Conservation (phyloP, 1,140 invertebrate genomes). For the Drosophila parabipectinata region DNA sequence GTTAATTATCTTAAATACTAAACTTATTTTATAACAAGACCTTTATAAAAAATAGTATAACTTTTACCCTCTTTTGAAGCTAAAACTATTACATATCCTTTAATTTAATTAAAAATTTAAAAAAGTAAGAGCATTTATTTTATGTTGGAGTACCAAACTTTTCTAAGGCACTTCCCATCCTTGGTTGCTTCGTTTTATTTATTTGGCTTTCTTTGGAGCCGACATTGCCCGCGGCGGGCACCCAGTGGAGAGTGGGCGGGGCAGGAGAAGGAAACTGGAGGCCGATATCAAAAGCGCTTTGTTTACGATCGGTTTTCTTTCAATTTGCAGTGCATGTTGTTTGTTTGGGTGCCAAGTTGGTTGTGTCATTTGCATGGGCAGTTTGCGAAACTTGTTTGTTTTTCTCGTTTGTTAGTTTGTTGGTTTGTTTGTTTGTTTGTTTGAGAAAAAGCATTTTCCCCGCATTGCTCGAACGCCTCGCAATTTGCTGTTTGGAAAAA, state of each 20-base stretch:
- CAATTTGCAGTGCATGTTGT: conserved; percentile 48
- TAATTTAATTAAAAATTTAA: not conserved
- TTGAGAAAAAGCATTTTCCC: conserved; percentile 23
- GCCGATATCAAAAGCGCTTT: conserved; percentile 34
- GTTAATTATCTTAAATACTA: too few relatives aligned
- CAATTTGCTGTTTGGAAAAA: conserved; percentile 40
- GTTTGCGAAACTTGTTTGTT: conserved; percentile 53
- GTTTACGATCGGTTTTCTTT: conserved; percentile 60
- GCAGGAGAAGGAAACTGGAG: conserved; percentile 2
- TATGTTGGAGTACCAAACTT: not conserved
- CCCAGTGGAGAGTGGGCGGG: conserved; percentile 18
- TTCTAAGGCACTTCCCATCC: conserved; percentile 9
- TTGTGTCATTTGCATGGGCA: conserved; percentile 61
- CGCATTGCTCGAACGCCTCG: conserved; percentile 16
- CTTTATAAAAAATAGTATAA: too few relatives aligned
- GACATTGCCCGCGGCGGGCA: conserved; percentile 27
- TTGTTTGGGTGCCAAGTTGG: conserved; percentile 34
- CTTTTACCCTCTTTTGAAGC: too few relatives aligned
- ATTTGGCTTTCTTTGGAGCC: conserved; percentile 60
- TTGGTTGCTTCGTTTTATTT: conserved; percentile 51
- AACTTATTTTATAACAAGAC: too few relatives aligned
- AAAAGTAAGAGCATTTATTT: conserved; percentile 6
- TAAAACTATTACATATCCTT: too few relatives aligned
- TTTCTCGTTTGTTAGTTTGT: conserved; percentile 23
- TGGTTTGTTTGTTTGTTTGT: conserved; percentile 4